Evolutionary conservation across 2,888 invertebrate species (phyloP).

Genomic region (Pycnomerus fuliginosus): DNA sequence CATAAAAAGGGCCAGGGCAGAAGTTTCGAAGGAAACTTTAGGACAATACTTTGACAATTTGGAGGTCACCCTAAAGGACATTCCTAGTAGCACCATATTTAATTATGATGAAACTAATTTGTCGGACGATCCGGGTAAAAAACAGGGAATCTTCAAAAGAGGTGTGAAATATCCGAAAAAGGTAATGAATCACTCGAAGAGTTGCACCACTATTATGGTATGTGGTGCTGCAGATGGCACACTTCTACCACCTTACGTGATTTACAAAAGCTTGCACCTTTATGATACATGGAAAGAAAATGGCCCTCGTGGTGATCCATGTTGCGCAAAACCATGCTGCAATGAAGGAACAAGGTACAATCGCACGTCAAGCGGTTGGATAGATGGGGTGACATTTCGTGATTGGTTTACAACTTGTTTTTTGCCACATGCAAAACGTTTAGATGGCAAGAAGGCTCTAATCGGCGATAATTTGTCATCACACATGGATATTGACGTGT

Average conservation of each 20-base stretch:
- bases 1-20: slow-evolving; percentile 19
- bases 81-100: slow-evolving; percentile 30
- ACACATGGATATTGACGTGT: slow-evolving; percentile 4
- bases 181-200: slow-evolving; percentile 19
- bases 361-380: slow-evolving; percentile 23
- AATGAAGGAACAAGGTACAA: slow-evolving; percentile 16
- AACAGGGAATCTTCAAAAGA: slow-evolving; percentile 18
- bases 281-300: slow-evolving; percentile 24
- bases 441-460: slow-evolving; percentile 7
- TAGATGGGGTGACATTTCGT: slow-evolving; percentile 6
- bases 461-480: slow-evolving; percentile 14
- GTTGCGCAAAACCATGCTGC: not conserved
- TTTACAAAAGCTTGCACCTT: slow-evolving; percentile 31
- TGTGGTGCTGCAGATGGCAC: slow-evolving; percentile 41
- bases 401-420: slow-evolving; percentile 1
- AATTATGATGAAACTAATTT: slow-evolving; percentile 45
- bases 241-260: slow-evolving; percentile 43
- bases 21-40: slow-evolving; percentile 13
- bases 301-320: slow-evolving; percentile 5
- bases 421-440: not conserved
- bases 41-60: slow-evolving; percentile 30
- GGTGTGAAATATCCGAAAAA: slow-evolving; percentile 23
- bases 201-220: slow-evolving; percentile 43
- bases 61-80: slow-evolving; percentile 15
- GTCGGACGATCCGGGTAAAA: slow-evolving; percentile 36